Evolutionary conservation across 1,140 invertebrate genomes (phyloP).

Genomic region (Mercenaria mercenaria): DNA sequence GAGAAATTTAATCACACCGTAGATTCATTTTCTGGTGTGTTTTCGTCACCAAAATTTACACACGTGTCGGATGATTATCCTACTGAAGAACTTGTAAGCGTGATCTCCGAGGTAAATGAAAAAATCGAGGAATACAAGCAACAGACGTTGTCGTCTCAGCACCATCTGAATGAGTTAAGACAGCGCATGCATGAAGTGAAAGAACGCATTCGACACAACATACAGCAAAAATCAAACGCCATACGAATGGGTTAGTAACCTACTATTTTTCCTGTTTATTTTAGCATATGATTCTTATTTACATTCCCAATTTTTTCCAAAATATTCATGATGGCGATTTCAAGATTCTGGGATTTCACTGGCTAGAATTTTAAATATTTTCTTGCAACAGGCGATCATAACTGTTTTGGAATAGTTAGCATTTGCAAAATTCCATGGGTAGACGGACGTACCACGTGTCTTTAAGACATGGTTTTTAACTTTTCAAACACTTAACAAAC

Average conservation of each 20-base stretch:
- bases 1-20: slow-evolving; percentile 54
- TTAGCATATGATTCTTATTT: no score
- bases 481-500: no score
- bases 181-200: slow-evolving; percentile 59
- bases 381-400: no score
- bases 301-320: not conserved
- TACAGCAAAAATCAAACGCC: slow-evolving; percentile 44
- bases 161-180: slow-evolving; percentile 43
- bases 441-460: no score
- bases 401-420: no score
- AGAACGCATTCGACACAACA: slow-evolving; percentile 49
- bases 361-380: no score
- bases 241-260: slow-evolving; percentile 52
- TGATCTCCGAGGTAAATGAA: slow-evolving; percentile 35
- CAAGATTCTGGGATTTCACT: no score
- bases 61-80: slow-evolving; percentile 61
- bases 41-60: slow-evolving; percentile 48
- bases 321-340: no score
- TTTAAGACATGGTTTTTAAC: no score
- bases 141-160: slow-evolving; percentile 53
- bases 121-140: slow-evolving; percentile 58
- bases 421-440: no score
- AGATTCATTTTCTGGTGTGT: slow-evolving; percentile 24
- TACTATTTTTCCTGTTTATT: no score
- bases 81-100: slow-evolving; percentile 25